Conservation (phyloP, 2,888 invertebrate species). For the Acronicta alni region DNA sequence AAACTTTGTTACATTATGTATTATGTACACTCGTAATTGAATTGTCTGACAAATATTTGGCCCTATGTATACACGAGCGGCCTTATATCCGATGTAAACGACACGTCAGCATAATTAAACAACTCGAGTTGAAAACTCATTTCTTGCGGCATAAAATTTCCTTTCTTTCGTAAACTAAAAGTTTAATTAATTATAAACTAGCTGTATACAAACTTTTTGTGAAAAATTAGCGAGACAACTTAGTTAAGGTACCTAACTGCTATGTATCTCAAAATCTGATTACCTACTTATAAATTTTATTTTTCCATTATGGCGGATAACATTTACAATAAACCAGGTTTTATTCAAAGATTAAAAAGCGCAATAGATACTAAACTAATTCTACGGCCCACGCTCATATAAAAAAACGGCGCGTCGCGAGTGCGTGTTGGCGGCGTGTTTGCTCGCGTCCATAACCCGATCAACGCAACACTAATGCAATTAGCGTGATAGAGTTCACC, state of each 20-base stretch:
- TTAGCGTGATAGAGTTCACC: constrained; percentile 51
- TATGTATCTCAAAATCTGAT: no score
- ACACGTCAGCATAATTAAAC: constrained; percentile 5
- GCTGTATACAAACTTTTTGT: not conserved
- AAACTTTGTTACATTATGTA: constrained; percentile 66
- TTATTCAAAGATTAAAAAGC: no score
- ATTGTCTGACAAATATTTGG: constrained; percentile 70
- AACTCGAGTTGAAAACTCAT: constrained; percentile 3
- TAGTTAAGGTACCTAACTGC: constrained; percentile 4
- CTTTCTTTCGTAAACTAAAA: constrained; percentile 7
- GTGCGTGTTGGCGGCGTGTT: constrained; percentile 12
- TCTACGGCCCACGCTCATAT: no score
- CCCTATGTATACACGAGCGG: constrained; percentile 2
- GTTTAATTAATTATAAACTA: constrained; percentile 8
- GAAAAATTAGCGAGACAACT: not conserved
- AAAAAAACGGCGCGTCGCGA: not conserved
- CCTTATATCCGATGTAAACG: not conserved
- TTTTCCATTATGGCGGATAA: no score
- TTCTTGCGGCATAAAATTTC: constrained; percentile 1
- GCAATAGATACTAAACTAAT: not conserved
- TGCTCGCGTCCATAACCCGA: constrained; percentile 38
- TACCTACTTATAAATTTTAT: no score
- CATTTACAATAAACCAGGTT: no score
- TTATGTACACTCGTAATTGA: constrained; percentile 68
- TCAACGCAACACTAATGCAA: constrained; percentile 45